Evolutionary conservation across 2,888 invertebrate genomes (phyloP).

Genomic region (Julus scandinavius): DNA sequence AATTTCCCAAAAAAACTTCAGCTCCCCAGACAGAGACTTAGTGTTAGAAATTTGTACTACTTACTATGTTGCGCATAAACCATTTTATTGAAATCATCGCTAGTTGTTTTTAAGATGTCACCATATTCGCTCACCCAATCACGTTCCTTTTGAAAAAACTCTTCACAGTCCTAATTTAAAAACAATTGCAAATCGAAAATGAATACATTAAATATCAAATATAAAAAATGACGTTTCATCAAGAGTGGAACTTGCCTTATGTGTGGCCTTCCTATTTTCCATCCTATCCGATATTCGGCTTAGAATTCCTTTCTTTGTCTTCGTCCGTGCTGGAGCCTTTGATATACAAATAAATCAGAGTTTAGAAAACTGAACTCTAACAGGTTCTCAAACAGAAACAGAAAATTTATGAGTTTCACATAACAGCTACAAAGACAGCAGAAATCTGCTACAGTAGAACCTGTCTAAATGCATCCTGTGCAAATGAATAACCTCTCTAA

Average conservation of each 20-base stretch:
- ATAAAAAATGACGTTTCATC: background rate
- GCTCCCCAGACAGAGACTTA: no score
- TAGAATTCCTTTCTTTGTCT: conserved; percentile 65
- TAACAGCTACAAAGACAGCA: no score
- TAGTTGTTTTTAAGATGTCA: conserved; percentile 63
- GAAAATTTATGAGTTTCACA: no score
- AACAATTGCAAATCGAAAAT: background rate
- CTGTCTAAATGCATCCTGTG: no score
- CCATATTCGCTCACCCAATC: conserved; percentile 65
- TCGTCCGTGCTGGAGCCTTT: conserved; percentile 64
- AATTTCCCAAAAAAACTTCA: no score
- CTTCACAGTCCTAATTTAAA: conserved; percentile 60
- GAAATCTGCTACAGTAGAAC: no score
- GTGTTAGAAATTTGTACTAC: conserved; percentile 58
- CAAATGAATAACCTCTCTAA: no score
- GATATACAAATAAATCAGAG: conserved; percentile 52
- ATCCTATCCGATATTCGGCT: conserved; percentile 64
- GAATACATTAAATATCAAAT: background rate
- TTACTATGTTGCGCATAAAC: conserved; percentile 65
- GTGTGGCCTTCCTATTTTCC: conserved; percentile 64
- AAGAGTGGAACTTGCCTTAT: conserved; percentile 58
- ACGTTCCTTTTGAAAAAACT: conserved; percentile 66
- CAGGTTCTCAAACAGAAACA: no score
- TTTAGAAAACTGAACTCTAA: no score
- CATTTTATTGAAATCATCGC: conserved; percentile 64